Evolutionary conservation across 2,113 vertebrate genomes (phyloP).

Genomic region (Willisornis vidua): DNA sequence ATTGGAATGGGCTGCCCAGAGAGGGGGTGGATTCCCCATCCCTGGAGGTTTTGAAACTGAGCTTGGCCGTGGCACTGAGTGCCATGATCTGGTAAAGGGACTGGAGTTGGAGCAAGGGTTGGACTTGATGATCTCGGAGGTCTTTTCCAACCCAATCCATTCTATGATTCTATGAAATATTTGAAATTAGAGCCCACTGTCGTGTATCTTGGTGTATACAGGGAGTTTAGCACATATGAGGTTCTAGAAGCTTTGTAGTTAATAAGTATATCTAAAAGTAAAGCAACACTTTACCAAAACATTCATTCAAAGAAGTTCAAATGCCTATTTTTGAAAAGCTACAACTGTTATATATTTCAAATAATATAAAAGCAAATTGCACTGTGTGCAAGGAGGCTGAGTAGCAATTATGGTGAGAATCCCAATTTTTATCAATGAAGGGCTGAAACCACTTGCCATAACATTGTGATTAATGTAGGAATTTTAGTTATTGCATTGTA

Average conservation of each 20-base stretch:
- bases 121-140: too few relatives aligned
- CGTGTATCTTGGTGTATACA: neutral
- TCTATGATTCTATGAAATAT: neutral
- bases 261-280: slow-evolving; percentile 50
- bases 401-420: slow-evolving; percentile 59
- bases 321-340: slow-evolving; percentile 45
- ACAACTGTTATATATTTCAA: slow-evolving; percentile 38
- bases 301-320: slow-evolving; percentile 54
- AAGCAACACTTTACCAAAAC: slow-evolving; percentile 25
- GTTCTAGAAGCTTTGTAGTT: neutral
- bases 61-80: too few relatives aligned
- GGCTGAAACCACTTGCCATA: slow-evolving; percentile 47
- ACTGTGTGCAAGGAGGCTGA: slow-evolving; percentile 60
- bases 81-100: too few relatives aligned
- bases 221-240: neutral
- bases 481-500: slow-evolving; percentile 19
- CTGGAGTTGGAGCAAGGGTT: too few relatives aligned
- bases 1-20: too few relatives aligned
- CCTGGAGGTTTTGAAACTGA: too few relatives aligned
- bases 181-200: neutral
- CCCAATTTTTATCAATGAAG: slow-evolving; percentile 36
- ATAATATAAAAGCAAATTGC: slow-evolving; percentile 59
- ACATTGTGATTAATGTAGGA: slow-evolving; percentile 2
- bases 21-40: too few relatives aligned
- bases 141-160: too few relatives aligned